Evolutionary conservation across 2,113 vertebrate genomes (phyloP).

Genomic region (Tetrao urogallus): DNA sequence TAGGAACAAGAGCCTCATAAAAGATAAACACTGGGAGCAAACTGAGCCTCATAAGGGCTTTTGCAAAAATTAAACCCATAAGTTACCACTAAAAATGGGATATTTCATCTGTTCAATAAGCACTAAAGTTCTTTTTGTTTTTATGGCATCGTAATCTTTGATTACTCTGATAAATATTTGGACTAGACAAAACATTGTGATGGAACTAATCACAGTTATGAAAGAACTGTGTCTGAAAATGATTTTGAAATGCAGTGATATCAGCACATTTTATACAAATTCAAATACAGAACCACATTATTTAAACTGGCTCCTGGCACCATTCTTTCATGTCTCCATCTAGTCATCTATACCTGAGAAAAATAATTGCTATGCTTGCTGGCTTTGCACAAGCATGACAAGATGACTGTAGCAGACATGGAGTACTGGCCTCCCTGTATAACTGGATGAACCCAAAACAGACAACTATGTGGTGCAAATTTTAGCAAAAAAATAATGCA

Average conservation of each 20-base stretch:
- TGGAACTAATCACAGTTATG: conserved; percentile 52
- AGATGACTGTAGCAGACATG: neutral
- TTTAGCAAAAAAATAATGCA: rapidly evolving
- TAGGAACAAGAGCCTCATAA: conserved; percentile 63
- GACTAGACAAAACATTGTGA: conserved; percentile 56
- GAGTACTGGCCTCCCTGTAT: neutral
- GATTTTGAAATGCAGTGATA: neutral
- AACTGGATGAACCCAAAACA: neutral
- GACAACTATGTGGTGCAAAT: neutral
- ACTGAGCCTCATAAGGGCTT: conserved; percentile 47
- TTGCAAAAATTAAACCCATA: conserved; percentile 70
- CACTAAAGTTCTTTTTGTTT: conserved; percentile 67
- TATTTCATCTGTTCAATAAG: conserved; percentile 69
- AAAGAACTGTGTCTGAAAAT: conserved; percentile 23
- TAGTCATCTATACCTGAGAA: neutral
- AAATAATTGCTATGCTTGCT: neutral
- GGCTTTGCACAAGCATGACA: rapidly evolving
- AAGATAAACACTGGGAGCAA: conserved; percentile 50
- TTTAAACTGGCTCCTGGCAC: neutral
- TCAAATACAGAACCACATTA: conserved; percentile 3
- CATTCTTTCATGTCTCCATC: neutral
- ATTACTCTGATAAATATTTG: conserved; percentile 78
- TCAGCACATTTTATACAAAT: neutral
- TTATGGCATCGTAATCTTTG: conserved; percentile 72
- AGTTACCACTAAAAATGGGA: conserved; percentile 56